phyloP scores from a whole-genome alignment of 1,140 invertebrate genomes.

The Saccostrea cuccullata region DNA sequence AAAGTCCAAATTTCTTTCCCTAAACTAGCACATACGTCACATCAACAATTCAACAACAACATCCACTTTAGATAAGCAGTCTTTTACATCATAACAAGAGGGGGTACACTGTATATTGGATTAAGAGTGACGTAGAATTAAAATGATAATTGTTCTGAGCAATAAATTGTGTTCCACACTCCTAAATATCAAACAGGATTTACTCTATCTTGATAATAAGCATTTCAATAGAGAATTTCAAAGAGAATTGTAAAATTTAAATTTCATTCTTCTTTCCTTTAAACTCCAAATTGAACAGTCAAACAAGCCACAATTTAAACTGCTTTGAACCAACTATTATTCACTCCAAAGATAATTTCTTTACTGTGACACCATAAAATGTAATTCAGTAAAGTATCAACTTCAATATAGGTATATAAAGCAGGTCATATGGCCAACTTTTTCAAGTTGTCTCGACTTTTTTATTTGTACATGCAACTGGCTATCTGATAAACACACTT shows the following conservation, averaged over 20 bases:
- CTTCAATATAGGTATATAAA: no score
- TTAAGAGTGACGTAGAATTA: not conserved
- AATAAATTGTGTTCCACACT: not conserved
- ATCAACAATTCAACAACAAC: no score
- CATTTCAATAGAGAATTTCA: not conserved
- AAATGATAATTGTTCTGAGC: not conserved
- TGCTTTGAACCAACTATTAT: not conserved
- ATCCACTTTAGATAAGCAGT: no score
- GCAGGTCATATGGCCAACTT: no score
- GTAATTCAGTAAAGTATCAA: no score
- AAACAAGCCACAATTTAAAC: not conserved
- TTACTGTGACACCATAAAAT: not conserved
- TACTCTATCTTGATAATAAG: not conserved
- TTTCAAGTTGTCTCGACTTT: no score
- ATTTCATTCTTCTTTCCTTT: not conserved
- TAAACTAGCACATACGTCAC: no score
- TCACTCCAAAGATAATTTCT: not conserved
- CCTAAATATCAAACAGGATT: not conserved
- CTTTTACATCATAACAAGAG: no score
- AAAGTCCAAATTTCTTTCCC: no score
- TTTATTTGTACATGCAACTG: no score
- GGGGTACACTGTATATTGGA: no score
- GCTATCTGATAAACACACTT: no score
- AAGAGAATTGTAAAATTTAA: slow-evolving; percentile 1
- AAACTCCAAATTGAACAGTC: not conserved